Evolutionary conservation across 2,888 invertebrate species (phyloP), one percentile per base, ranked within the genome.

Genomic region (Drosophila peninsularis): DNA sequence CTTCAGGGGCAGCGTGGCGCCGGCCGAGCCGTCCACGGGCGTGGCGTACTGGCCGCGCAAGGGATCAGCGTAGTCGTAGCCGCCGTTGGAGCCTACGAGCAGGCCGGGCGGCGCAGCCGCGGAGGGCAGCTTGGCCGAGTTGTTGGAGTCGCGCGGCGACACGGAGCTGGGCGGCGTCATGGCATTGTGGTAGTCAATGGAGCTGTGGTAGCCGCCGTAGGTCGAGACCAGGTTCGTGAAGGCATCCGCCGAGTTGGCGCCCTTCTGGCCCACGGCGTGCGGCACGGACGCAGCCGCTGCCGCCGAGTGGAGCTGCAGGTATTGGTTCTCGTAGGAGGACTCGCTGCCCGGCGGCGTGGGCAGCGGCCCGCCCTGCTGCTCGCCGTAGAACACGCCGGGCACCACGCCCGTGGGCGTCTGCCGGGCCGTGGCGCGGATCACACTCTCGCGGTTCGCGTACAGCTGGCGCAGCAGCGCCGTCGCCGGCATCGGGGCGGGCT

Each of bases 91-190:
- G 60, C 61, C 55, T 14, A 85, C 81, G 0, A 88, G 78, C 7
- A 76, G 32, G 0, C 68, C 68, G 0, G 68, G 68, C 2, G 78
- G 57, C 4, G 88, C 77, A 0, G 82, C 41, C 0, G 76, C 37
- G 62, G 62, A 71, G 21, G 61, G 75, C 68, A 93, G 90, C 72
- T 91, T 91, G 39, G 89, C 75, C 73, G 93, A 85, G 91, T 96
- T 91, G 94, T 94, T 91, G 93, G 95, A 97, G 90, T 98, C 98
- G 70, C 98, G 94, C 0, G 98, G 98, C 6, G 98, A 98, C 2
- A 98, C 98, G 5, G 98, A 98, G n/a, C 98, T 97, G 56, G 98
- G 98, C 57, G 98, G 98, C 5, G 98, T 98, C 97, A 98, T 98
- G 52, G 97, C 97, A 42, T 97, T 96, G 92, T 98, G 98, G 89